Conservation (phyloP, 2,888 invertebrate genomes). For the Lepidocyrtinus sp. region DNA sequence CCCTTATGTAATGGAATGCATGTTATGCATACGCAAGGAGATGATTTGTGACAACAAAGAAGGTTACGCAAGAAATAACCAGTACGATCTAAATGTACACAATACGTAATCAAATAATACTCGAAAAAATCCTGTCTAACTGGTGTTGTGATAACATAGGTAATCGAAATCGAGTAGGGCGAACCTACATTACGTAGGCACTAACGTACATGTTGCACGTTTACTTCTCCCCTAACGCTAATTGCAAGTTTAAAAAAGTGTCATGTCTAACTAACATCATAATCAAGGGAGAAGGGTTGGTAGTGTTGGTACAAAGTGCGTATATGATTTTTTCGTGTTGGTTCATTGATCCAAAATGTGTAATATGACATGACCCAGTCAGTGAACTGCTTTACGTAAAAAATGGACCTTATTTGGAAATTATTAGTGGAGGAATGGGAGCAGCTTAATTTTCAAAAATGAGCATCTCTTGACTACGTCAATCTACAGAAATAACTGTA, state of each 20-base stretch:
- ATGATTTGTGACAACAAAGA: conserved; percentile 51
- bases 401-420: conserved; percentile 7
- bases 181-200: neutral
- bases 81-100: conserved; percentile 12
- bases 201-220: neutral
- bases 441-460: neutral
- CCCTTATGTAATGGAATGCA: conserved; percentile 13
- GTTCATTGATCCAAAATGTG: conserved; percentile 31
- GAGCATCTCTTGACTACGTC: neutral
- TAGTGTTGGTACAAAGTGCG: neutral
- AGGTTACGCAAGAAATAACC: conserved; percentile 43
- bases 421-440: neutral
- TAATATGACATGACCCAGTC: conserved; percentile 32
- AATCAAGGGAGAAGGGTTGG: no score
- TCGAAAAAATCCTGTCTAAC: conserved; percentile 53
- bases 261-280: neutral
- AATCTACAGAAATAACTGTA: no score
- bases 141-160: conserved; percentile 14
- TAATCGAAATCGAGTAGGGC: neutral
- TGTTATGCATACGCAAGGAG: conserved; percentile 12
- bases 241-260: conserved; percentile 17
- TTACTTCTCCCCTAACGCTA: neutral
- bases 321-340: neutral
- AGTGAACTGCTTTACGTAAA: neutral
- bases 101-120: conserved; percentile 29